These are phyloP conservation scores for Sarcophaga bullata DNA, from an alignment of 1,140 invertebrate genomes.

Conservation along the genomic window DNA sequence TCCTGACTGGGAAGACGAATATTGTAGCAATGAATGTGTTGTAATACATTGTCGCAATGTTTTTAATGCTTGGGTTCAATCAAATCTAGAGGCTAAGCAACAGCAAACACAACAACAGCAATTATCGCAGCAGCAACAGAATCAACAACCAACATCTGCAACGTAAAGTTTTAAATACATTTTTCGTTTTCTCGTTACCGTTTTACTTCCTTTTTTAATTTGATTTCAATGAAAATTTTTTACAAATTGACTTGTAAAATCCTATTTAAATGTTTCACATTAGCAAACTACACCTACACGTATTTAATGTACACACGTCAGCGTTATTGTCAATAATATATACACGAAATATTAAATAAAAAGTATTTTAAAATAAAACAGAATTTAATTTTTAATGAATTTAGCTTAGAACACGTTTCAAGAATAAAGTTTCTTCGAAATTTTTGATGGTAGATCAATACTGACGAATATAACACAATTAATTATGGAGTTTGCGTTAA, in stretches of 20 bases:
- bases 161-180: constrained; percentile 1
- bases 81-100: constrained; percentile 50
- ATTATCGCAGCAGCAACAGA: not conserved
- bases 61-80: constrained; percentile 59
- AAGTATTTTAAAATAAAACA: no score
- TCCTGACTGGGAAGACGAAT: constrained; percentile 96
- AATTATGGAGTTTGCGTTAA: no score
- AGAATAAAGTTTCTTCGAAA: no score
- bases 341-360: no score
- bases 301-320: no score
- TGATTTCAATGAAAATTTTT: not conserved
- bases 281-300: no score
- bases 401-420: no score
- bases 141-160: not conserved
- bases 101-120: constrained; percentile 39
- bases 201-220: constrained; percentile 33
- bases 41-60: constrained; percentile 88
- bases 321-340: no score
- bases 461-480: no score
- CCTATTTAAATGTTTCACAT: no score
- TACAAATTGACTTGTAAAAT: not conserved
- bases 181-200: not conserved
- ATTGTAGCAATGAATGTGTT: constrained; percentile 97
- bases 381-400: no score
- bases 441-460: no score